Evolutionary conservation across 2,113 vertebrate genomes (phyloP).

Genomic region (Hemibagrus wyckioides): DNA sequence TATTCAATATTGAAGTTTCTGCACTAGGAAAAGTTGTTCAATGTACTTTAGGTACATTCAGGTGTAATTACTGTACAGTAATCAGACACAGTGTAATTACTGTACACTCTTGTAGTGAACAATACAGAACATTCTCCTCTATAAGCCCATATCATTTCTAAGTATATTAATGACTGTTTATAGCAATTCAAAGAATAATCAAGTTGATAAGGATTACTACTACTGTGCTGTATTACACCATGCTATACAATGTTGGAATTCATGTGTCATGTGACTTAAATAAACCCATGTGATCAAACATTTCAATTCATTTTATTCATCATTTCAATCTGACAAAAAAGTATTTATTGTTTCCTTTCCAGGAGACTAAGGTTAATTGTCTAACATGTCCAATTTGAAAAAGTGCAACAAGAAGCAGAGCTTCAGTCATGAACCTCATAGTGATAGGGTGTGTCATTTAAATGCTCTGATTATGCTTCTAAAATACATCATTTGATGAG

Average conservation of each 20-base stretch:
- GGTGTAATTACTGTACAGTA: background rate
- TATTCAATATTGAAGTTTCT: background rate
- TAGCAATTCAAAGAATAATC: background rate
- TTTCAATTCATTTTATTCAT: background rate
- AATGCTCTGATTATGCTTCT: background rate
- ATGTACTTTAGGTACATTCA: background rate
- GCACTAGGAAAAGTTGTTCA: background rate
- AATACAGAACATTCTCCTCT: background rate
- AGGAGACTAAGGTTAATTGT: background rate
- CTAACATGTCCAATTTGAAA: background rate
- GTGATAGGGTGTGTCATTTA: background rate
- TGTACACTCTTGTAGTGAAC: background rate
- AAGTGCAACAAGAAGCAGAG: background rate
- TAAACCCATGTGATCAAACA: background rate
- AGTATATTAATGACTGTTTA: slow-evolving; percentile 1
- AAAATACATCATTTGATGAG: background rate
- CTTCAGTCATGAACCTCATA: background rate
- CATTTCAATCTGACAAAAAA: background rate
- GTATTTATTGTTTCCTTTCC: background rate
- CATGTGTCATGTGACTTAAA: background rate
- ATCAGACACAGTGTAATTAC: background rate
- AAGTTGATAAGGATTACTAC: background rate
- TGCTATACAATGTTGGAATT: background rate
- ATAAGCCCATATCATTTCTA: background rate
- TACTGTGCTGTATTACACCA: background rate